Base-by-base conservation (phyloP, 2,797 vertebrate species). In the Nyctibius grandis region DNA sequence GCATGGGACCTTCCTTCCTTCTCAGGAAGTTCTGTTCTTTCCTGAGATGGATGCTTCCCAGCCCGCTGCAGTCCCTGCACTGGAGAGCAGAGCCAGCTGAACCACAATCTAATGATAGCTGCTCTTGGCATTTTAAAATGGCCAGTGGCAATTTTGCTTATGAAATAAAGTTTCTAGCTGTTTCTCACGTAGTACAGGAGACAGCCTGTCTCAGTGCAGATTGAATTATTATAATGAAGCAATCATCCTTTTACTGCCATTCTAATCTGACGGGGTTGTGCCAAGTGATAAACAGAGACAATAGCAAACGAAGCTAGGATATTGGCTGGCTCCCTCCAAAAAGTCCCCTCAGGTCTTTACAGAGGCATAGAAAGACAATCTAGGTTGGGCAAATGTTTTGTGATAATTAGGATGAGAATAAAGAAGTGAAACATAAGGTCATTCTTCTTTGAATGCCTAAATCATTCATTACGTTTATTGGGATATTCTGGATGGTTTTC, bases 151-250 rank as follows among this genome's bases (percentile, higher is more conserved):
- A 69, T 90, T 94, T 76, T 94, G 67, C 79, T 93, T 89, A 63
- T 82, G 83, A 91, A 95, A 93, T 89, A 67, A 77, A 88, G 20
- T 76, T 88, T 88, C 51, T 93, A 60, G 42, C 78, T 91, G 47
- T 76, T 96, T 93, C 64, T 95, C 77, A 72, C 1, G 13, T 94
- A 95, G 77, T 60, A 81, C 53, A 64, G 86, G 69, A 93, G 89
- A 89, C 95, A 93, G 76, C 45, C 72, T 92, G 93, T 94, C 91
- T 93, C 95, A 61, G 60, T 20, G 59, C 56, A 90, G 78, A 95
- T 73, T 81, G 70, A 84, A 76, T 91, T 94, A 82, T 95, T 88
- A 29, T 87, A 87, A 90, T 85, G 85, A 85, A 82, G 80, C 56
- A 88, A 88, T 88, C 73, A 64, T 80, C 57, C 19, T 88, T 91